Evolutionary conservation across 2,888 invertebrate species (phyloP).

Genomic region (Cosmorhoe ocellata): DNA sequence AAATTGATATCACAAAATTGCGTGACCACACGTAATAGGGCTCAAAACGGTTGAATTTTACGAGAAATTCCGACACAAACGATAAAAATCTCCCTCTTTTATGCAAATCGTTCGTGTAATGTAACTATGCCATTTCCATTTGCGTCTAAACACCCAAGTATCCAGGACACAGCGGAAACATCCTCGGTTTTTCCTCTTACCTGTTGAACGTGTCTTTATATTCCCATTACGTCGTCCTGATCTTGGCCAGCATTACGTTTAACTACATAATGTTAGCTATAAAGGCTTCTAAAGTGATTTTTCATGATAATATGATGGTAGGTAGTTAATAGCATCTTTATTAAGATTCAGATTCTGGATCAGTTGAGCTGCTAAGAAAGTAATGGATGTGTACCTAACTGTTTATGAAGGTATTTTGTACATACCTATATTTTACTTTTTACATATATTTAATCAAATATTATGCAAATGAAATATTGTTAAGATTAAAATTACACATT

Average conservation of each 20-base stretch:
- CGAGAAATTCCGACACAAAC: conserved; percentile 16
- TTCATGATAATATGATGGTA: not conserved
- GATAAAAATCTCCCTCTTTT: conserved; percentile 26
- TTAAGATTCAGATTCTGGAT: no score
- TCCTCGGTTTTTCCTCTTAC: conserved; percentile 26
- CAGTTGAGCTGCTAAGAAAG: no score
- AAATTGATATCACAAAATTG: conserved; percentile 21
- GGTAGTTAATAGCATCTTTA: not conserved
- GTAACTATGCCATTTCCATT: conserved; percentile 19
- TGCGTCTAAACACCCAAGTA: not conserved
- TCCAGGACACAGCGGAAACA: conserved; percentile 1
- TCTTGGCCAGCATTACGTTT: conserved; percentile 13
- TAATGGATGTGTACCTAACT: no score
- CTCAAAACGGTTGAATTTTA: conserved; percentile 24
- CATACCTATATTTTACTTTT: no score
- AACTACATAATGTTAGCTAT: not conserved
- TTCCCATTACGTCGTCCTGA: conserved; percentile 13
- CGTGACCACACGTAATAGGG: conserved; percentile 35
- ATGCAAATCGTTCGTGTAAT: conserved; percentile 29
- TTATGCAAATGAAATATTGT: no score
- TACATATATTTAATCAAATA: no score
- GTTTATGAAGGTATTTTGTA: no score
- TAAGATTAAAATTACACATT: no score
- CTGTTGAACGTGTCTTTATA: conserved; percentile 32
- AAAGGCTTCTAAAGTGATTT: not conserved